phyloP scores from a whole-genome alignment of 2,888 invertebrate species.

The Orchesella flavescens region DNA sequence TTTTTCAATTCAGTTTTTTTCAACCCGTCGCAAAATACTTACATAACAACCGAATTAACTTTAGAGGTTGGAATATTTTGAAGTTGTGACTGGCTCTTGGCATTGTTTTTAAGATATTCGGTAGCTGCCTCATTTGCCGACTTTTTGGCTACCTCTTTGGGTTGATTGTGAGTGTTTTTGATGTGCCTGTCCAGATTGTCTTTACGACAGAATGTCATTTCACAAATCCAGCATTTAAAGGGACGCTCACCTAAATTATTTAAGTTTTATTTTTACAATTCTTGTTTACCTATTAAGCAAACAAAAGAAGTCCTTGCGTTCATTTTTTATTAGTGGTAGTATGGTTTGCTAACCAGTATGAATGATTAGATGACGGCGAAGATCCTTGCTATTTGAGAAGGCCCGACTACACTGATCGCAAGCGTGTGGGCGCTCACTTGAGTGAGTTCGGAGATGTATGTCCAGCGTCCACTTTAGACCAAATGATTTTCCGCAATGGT shows the following conservation, averaged over 20 bases:
- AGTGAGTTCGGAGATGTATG: slow-evolving; percentile 78
- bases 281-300: too few relatives aligned
- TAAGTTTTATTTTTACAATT: not conserved
- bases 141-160: slow-evolving; percentile 70
- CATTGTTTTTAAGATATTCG: slow-evolving; percentile 59
- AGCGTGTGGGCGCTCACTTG: slow-evolving; percentile 77
- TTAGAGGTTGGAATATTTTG: slow-evolving; percentile 23
- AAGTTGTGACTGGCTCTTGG: too few relatives aligned
- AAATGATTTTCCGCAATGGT: slow-evolving; percentile 79
- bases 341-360: slow-evolving; percentile 79
- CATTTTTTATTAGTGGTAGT: too few relatives aligned
- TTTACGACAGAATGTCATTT: slow-evolving; percentile 81
- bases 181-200: slow-evolving; percentile 80
- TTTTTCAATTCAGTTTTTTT: slow-evolving; percentile 5
- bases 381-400: slow-evolving; percentile 82
- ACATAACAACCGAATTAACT: slow-evolving; percentile 69
- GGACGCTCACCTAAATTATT: not conserved
- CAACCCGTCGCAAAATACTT: slow-evolving; percentile 33
- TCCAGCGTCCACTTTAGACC: slow-evolving; percentile 79
- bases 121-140: slow-evolving; percentile 70
- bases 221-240: not conserved
- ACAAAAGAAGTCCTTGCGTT: too few relatives aligned
- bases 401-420: slow-evolving; percentile 81
- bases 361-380: slow-evolving; percentile 81
- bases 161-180: slow-evolving; percentile 71